Conservation (phyloP, 2,888 invertebrate species). For the Plebejus melissa region DNA sequence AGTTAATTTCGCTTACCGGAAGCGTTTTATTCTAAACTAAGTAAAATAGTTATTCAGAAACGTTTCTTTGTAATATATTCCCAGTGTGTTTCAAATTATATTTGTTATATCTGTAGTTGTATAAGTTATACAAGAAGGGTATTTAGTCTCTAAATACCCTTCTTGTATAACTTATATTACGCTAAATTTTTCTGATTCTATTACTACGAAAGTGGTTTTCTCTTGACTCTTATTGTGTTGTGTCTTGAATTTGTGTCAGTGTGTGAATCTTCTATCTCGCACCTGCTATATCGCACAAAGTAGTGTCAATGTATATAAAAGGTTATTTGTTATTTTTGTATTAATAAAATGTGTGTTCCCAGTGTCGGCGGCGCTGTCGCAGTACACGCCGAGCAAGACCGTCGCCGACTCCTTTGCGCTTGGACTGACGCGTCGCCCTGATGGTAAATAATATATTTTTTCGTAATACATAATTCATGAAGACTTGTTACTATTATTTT, state of each 20-base stretch:
- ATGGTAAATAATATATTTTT: constrained; percentile 23
- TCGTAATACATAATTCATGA: not conserved
- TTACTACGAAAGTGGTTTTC: not conserved
- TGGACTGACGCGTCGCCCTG: constrained; percentile 83
- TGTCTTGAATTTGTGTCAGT: not conserved
- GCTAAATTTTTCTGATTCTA: not conserved
- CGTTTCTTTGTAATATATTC: not conserved
- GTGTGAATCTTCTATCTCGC: not conserved
- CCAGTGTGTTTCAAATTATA: not conserved
- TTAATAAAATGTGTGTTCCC: constrained; percentile 31
- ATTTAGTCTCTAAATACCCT: not conserved
- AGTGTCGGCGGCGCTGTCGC: constrained; percentile 88
- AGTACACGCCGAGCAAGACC: constrained; percentile 91
- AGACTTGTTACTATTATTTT: too few species aligned
- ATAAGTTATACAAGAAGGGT: too few species aligned
- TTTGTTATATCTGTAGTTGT: not conserved
- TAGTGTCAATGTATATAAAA: not conserved
- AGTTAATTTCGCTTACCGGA: not conserved
- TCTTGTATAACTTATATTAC: not conserved
- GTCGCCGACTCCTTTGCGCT: constrained; percentile 85
- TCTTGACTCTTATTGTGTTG: not conserved
- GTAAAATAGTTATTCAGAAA: not conserved
- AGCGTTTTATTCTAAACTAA: not conserved
- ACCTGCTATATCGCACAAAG: not conserved
- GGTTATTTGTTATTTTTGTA: not conserved